These are phyloP conservation scores for Tigriopus californicus DNA, from an alignment of 2,888 invertebrate species.

Conservation along the genomic window DNA sequence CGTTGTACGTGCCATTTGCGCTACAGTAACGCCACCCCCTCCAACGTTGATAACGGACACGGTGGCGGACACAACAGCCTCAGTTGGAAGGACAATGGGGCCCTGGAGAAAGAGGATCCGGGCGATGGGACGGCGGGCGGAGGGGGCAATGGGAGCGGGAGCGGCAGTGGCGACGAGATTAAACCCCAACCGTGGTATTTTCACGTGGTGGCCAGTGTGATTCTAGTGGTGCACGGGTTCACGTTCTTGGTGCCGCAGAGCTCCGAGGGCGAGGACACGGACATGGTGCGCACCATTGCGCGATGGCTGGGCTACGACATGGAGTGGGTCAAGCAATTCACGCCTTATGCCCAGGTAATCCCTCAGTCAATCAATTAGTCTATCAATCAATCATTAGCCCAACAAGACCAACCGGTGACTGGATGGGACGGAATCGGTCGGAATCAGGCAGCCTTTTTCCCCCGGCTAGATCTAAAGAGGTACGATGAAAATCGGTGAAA, in stretches of 20 bases:
- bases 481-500: too few species aligned
- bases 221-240: slow-evolving; percentile 9
- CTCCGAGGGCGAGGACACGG: background rate
- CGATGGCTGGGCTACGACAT: slow-evolving; percentile 7
- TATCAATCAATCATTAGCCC: too few species aligned
- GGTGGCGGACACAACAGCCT: background rate
- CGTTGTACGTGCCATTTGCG: slow-evolving; percentile 13
- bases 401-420: too few species aligned
- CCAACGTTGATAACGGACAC: background rate
- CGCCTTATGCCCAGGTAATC: slow-evolving; percentile 12
- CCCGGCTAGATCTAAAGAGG: too few species aligned
- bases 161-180: background rate
- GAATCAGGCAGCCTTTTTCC: too few species aligned
- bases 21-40: background rate
- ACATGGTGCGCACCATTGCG: background rate
- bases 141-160: too few species aligned
- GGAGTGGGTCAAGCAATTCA: slow-evolving; percentile 6
- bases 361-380: too few species aligned
- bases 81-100: background rate
- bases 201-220: slow-evolving; percentile 7
- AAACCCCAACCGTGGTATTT: slow-evolving; percentile 13
- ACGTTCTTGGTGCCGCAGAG: slow-evolving; percentile 13
- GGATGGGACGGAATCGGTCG: too few species aligned
- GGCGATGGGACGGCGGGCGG: background rate
- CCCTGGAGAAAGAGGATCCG: background rate